Conservation (phyloP, 2,888 invertebrate genomes). For the Julus scandinavius region DNA sequence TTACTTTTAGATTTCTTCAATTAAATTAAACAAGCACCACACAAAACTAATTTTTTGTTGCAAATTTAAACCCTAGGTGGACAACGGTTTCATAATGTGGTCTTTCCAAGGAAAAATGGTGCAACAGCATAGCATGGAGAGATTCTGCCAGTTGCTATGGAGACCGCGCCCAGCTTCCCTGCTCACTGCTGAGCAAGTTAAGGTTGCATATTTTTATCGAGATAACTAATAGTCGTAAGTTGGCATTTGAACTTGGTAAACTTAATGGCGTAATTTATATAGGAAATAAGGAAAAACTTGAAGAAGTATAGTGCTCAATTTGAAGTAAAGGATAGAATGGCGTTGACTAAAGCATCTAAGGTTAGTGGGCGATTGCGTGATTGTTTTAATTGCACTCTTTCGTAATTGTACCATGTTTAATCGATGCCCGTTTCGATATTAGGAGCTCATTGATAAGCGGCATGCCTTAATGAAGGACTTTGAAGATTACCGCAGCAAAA, state of each 20-base stretch:
- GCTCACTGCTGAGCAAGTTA: slow-evolving; percentile 82
- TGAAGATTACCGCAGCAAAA: slow-evolving; percentile 81
- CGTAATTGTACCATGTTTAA: no score
- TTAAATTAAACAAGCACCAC: no score
- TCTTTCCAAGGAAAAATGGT: slow-evolving; percentile 90
- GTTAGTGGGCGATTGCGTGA: slow-evolving; percentile 60
- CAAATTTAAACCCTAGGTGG: slow-evolving; percentile 66
- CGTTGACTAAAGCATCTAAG: slow-evolving; percentile 90
- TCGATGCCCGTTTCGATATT: neutral
- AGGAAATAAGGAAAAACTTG: slow-evolving; percentile 96
- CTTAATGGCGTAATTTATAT: slow-evolving; percentile 12
- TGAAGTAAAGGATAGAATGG: slow-evolving; percentile 94
- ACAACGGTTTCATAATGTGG: slow-evolving; percentile 94
- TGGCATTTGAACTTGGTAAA: neutral
- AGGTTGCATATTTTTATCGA: slow-evolving; percentile 61
- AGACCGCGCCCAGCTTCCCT: slow-evolving; percentile 91
- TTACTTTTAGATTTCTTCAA: neutral
- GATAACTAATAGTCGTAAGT: neutral
- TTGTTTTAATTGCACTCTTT: no score
- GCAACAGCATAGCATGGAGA: slow-evolving; percentile 86
- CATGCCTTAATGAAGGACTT: slow-evolving; percentile 87
- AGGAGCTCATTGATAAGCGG: slow-evolving; percentile 90
- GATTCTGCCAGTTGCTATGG: slow-evolving; percentile 96
- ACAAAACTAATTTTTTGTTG: neutral
- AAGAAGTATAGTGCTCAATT: slow-evolving; percentile 97